Percentiles rank a stretch among this genome's conserved stretches.
These are phyloP conservation scores for Actinemys pallida DNA, from an alignment of 2,113 vertebrate species.

Conservation along the genomic window DNA sequence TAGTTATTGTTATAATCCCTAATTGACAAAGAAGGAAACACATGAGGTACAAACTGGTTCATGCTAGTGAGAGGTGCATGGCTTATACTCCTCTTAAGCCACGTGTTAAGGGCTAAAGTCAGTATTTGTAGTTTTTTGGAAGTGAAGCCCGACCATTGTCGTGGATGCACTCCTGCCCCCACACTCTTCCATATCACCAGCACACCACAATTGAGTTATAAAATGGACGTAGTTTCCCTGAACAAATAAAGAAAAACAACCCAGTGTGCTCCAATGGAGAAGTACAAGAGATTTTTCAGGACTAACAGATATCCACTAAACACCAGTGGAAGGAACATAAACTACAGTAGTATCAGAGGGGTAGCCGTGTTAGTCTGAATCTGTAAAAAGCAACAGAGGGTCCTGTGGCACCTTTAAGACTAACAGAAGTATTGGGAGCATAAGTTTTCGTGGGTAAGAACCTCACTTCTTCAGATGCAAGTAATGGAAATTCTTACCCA, in stretches of 20 bases:
- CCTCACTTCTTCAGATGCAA: too few relatives aligned
- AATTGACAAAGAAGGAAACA: not conserved
- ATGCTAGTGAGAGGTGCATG: not conserved
- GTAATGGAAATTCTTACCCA: too few relatives aligned
- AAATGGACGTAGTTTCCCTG: not conserved
- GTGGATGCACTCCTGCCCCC: not conserved
- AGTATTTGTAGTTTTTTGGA: not conserved
- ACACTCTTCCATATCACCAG: not conserved
- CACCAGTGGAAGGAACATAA: not conserved
- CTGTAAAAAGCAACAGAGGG: too few relatives aligned
- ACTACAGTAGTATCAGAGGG: not conserved
- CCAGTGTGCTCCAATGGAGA: not conserved
- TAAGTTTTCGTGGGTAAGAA: too few relatives aligned
- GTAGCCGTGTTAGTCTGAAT: too few relatives aligned
- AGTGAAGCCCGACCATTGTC: not conserved
- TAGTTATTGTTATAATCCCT: accelerated
- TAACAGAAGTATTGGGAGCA: too few relatives aligned
- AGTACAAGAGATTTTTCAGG: not conserved
- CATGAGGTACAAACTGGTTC: not conserved
- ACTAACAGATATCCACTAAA: not conserved
- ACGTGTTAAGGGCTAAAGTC: not conserved
- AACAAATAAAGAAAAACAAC: not conserved
- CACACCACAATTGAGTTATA: not conserved
- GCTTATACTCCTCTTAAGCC: not conserved
- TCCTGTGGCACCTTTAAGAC: too few relatives aligned